Percentiles rank a stretch among this genome's conserved stretches.
These are phyloP conservation scores for Morinoia aosen DNA, from an alignment of 2,888 invertebrate genomes.

Conservation along the genomic window DNA sequence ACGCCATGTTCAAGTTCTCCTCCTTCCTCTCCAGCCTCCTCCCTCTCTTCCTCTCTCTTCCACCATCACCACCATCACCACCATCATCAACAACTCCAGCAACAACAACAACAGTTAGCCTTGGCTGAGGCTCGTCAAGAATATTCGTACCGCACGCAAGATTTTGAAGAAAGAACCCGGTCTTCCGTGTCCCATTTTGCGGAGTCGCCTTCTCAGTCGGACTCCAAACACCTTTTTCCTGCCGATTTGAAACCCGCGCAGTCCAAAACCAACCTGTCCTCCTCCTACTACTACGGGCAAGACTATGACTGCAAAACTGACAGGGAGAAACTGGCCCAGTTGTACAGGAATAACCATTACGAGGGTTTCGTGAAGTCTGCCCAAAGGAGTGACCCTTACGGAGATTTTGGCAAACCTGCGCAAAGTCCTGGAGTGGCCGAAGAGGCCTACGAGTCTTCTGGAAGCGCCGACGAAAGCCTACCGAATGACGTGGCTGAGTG, in stretches of 20 bases:
- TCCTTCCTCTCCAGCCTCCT: slow-evolving; percentile 44
- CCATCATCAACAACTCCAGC: background rate
- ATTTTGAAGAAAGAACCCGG: background rate
- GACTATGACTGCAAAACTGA: background rate
- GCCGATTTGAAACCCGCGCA: background rate
- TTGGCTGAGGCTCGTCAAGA: background rate
- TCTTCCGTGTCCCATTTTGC: background rate
- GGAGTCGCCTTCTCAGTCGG: background rate
- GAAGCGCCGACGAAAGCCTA: background rate
- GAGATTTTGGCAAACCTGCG: background rate
- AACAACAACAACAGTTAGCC: background rate
- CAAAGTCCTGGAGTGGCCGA: background rate
- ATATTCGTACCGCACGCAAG: background rate
- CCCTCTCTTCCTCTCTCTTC: slow-evolving; percentile 43
- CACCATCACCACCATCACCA: slow-evolving; percentile 1
- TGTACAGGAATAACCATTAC: background rate
- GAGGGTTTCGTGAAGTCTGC: too few species aligned
- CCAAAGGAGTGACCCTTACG: background rate
- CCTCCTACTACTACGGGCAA: background rate
- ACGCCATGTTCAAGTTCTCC: slow-evolving; percentile 24
- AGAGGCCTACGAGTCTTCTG: background rate
- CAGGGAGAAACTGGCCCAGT: background rate
- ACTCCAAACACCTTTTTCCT: background rate
- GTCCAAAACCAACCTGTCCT: background rate
- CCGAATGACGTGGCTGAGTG: background rate